phyloP scores from a whole-genome alignment of 2,113 vertebrate species.

The Fregetta grallaria region DNA sequence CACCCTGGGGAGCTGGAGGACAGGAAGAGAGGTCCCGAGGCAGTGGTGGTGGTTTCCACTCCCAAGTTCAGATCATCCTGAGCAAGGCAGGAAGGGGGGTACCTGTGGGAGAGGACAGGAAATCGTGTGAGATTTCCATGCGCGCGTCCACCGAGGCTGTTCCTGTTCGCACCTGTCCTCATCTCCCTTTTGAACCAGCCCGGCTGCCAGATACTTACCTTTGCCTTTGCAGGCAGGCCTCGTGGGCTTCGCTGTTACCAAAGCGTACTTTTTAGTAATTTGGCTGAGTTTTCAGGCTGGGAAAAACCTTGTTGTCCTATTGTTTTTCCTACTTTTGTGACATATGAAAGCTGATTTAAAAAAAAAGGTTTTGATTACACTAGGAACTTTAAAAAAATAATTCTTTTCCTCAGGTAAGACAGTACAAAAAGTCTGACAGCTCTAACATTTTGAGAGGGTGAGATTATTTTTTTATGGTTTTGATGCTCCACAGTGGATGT shows the following conservation, averaged over 20 bases:
- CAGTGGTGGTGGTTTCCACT: conserved; percentile 15
- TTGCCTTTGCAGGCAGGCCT: neutral
- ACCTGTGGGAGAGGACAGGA: conserved; percentile 48
- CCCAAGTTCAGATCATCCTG: conserved; percentile 1
- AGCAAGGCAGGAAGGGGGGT: conserved; percentile 46
- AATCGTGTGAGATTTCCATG: neutral
- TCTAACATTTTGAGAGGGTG: neutral
- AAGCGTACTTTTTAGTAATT: neutral
- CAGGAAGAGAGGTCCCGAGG: conserved; percentile 43
- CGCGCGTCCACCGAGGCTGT: neutral
- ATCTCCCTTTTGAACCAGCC: neutral
- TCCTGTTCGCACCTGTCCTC: conserved; percentile 47
- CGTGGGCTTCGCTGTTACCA: neutral
- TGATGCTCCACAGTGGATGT: neutral
- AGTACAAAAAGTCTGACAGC: neutral
- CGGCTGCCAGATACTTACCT: conserved; percentile 31
- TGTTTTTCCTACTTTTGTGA: neutral
- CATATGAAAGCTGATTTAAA: neutral
- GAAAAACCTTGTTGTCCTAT: neutral
- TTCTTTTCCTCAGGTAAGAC: neutral
- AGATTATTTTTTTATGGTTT: neutral
- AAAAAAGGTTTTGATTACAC: neutral
- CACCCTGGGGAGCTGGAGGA: conserved; percentile 21
- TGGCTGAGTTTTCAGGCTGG: neutral
- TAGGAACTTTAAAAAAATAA: neutral